phyloP scores from a whole-genome alignment of 1,140 invertebrate species.

The Macrobrachium rosenbergii region DNA sequence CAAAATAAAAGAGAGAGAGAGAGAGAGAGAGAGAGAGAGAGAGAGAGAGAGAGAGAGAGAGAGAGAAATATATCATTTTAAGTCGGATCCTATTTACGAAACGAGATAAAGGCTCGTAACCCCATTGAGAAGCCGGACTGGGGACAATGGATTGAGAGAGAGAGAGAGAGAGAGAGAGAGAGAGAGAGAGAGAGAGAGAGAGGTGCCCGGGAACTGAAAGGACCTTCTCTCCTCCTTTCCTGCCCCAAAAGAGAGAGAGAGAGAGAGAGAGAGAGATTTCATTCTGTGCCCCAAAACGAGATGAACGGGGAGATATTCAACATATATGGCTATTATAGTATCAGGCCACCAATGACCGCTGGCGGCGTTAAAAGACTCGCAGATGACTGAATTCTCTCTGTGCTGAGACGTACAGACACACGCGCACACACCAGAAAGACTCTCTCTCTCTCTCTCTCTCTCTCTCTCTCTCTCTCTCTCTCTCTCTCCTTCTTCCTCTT shows the following conservation, averaged over 20 bases:
- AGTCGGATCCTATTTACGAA: background rate
- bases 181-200: conserved; percentile 2
- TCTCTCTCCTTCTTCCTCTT: background rate
- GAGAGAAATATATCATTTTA: background rate
- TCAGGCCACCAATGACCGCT: conserved; percentile 31
- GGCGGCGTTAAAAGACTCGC: conserved; percentile 45
- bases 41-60: conserved; percentile 26
- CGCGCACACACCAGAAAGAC: background rate
- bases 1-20: conserved; percentile 9
- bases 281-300: conserved; percentile 14
- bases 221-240: background rate
- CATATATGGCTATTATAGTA: conserved; percentile 63
- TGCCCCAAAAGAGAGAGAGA: background rate
- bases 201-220: background rate
- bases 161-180: conserved; percentile 5
- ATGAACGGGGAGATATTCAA: conserved; percentile 58
- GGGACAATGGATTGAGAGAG: background rate
- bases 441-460: background rate
- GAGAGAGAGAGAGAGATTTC: background rate
- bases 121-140: background rate
- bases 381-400: conserved; percentile 51
- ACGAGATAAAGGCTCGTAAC: background rate
- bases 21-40: conserved; percentile 18
- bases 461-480: background rate
- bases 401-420: background rate